phyloP scores from a whole-genome alignment of 2,888 invertebrate species.

The Vandiemenella viatica region DNA sequence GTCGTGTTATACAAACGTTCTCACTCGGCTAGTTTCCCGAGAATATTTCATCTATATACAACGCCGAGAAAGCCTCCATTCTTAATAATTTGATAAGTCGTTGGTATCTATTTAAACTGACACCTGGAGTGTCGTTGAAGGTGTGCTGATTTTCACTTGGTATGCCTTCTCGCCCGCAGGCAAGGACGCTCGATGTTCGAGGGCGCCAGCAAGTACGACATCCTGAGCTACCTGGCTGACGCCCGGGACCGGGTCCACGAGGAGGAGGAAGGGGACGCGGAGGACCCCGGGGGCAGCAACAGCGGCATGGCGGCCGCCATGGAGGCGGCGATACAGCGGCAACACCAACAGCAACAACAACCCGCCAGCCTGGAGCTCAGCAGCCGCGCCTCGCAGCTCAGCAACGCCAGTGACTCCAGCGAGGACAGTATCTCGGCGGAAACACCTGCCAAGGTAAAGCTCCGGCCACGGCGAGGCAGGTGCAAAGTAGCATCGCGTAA shows the following conservation, averaged over 20 bases:
- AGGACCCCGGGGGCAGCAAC: slow-evolving; percentile 14
- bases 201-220: slow-evolving; percentile 76
- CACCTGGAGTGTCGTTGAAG: too few relatives aligned
- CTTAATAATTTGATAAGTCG: too few relatives aligned
- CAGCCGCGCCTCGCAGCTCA: slow-evolving; percentile 59
- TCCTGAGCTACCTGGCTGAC: slow-evolving; percentile 76
- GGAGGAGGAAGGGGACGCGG: slow-evolving; percentile 11
- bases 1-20: too few relatives aligned
- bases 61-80: too few relatives aligned
- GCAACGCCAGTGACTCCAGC: slow-evolving; percentile 71
- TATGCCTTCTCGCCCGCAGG: too few relatives aligned
- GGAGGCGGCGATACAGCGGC: too few relatives aligned
- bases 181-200: slow-evolving; percentile 39
- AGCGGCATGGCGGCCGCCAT: slow-evolving; percentile 19
- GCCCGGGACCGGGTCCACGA: slow-evolving; percentile 53
- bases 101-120: too few relatives aligned
- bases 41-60: too few relatives aligned
- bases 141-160: too few relatives aligned
- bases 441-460: background rate
- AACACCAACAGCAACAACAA: background rate
- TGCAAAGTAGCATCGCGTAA: too few relatives aligned
- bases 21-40: too few relatives aligned
- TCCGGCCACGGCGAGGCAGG: too few relatives aligned
- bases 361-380: slow-evolving; percentile 32
- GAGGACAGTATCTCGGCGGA: slow-evolving; percentile 40